A percentile compares a stretch with the other conserved stretches of the same genome.
These are phyloP conservation scores for Nothura maculosa DNA, from an alignment of 2,797 vertebrate species.

Conservation along the genomic window DNA sequence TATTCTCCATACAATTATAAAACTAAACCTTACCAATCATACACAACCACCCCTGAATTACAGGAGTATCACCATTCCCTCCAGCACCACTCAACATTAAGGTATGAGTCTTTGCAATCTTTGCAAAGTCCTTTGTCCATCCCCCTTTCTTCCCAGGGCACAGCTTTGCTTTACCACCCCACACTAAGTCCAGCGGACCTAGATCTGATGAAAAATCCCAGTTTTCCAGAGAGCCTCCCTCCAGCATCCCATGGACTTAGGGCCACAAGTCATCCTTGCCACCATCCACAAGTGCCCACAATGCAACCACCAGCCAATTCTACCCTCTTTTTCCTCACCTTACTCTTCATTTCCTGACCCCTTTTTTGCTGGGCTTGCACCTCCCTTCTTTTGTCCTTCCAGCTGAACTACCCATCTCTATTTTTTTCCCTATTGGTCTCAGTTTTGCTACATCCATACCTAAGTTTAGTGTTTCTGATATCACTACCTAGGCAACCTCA, in stretches of 20 bases:
- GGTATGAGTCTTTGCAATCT: background rate
- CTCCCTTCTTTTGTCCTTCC: background rate
- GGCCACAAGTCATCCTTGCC: background rate
- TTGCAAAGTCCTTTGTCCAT: too few relatives aligned
- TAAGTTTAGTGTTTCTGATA: rapidly evolving
- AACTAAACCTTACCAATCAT: background rate
- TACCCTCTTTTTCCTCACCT: background rate
- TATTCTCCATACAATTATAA: background rate
- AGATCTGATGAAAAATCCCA: background rate
- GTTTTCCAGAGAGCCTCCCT: background rate
- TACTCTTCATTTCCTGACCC: background rate
- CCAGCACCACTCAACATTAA: background rate
- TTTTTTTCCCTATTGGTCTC: background rate
- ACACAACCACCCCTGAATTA: background rate
- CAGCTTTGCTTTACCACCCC: background rate
- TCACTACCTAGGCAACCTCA: background rate
- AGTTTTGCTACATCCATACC: background rate
- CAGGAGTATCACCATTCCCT: background rate
- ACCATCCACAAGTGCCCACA: background rate
- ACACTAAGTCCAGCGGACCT: background rate
- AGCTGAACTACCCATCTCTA: background rate
- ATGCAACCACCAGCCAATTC: background rate
- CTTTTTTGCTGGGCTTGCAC: background rate
- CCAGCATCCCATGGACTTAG: background rate
- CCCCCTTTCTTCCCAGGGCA: too few relatives aligned